Percentiles rank a stretch among this genome's conserved stretches.
Conservation (phyloP, 2,797 vertebrate genomes). For the Periophthalmus magnuspinnatus region DNA sequence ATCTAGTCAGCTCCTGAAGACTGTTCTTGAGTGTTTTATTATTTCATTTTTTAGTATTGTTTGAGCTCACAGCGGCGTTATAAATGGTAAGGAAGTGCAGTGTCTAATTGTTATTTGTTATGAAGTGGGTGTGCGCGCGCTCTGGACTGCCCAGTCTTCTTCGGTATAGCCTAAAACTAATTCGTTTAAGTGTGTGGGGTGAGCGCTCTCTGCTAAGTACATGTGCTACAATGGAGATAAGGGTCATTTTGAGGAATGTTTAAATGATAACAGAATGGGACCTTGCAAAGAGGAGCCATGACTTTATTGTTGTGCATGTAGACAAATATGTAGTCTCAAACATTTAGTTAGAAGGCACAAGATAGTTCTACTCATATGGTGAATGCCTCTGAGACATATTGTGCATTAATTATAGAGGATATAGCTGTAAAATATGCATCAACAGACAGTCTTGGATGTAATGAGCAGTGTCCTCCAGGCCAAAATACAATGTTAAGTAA, state of each 20-base stretch:
- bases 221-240: slow-evolving; percentile 50
- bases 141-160: slow-evolving; percentile 13
- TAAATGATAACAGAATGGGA: slow-evolving; percentile 34
- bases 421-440: slow-evolving; percentile 14
- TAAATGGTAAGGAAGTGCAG: slow-evolving; percentile 70
- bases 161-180: slow-evolving; percentile 24
- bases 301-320: slow-evolving; percentile 7
- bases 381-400: slow-evolving; percentile 9
- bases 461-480: background rate
- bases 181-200: slow-evolving; percentile 33
- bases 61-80: slow-evolving; percentile 41
- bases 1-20: slow-evolving; percentile 21
- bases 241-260: slow-evolving; percentile 49
- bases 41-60: slow-evolving; percentile 7
- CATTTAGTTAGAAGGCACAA: background rate
- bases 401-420: slow-evolving; percentile 3
- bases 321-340: background rate
- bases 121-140: slow-evolving; percentile 39
- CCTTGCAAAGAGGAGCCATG: slow-evolving; percentile 6
- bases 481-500: slow-evolving; percentile 7
- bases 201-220: slow-evolving; percentile 25
- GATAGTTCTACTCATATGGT: slow-evolving; percentile 3
- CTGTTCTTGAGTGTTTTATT: slow-evolving; percentile 33
- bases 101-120: slow-evolving; percentile 54
- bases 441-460: background rate